A percentile compares a stretch with the other conserved stretches of the same genome.
Evolutionary conservation across 2,113 vertebrate species (phyloP).

Genomic region (Hemiprocne comata): DNA sequence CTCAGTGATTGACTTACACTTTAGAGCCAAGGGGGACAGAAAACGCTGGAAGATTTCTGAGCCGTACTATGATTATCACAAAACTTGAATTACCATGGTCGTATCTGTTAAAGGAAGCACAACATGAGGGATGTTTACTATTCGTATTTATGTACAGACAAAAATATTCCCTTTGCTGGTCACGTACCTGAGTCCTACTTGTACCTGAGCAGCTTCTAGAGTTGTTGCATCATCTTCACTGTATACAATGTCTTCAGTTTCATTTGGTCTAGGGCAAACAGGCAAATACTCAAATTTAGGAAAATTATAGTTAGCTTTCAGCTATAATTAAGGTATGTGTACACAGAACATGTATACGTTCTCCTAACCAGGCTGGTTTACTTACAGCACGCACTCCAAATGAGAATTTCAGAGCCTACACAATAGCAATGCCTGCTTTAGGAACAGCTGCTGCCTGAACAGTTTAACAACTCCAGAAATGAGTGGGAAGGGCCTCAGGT

Average conservation of each 20-base stretch:
- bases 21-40: conserved; percentile 72
- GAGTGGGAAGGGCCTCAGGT: background rate
- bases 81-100: conserved; percentile 78
- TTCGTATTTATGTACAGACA: background rate
- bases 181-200: conserved; percentile 81
- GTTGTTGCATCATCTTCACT: conserved; percentile 72
- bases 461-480: background rate
- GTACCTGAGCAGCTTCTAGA: conserved; percentile 79
- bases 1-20: conserved; percentile 78
- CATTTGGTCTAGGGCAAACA: conserved; percentile 73
- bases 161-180: background rate
- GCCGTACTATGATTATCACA: conserved; percentile 74
- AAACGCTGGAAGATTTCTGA: conserved; percentile 76
- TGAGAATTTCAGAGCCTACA: background rate
- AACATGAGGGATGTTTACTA: background rate
- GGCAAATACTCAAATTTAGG: background rate
- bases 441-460: background rate
- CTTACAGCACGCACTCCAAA: background rate
- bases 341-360: background rate
- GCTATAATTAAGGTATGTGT: background rate
- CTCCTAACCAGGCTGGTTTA: background rate
- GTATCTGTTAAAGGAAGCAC: conserved; percentile 73
- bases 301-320: background rate
- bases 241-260: conserved; percentile 72
- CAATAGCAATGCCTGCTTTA: background rate